Evolutionary conservation across 2,888 invertebrate genomes (phyloP).

Genomic region (Nephrotoma flavescens): DNA sequence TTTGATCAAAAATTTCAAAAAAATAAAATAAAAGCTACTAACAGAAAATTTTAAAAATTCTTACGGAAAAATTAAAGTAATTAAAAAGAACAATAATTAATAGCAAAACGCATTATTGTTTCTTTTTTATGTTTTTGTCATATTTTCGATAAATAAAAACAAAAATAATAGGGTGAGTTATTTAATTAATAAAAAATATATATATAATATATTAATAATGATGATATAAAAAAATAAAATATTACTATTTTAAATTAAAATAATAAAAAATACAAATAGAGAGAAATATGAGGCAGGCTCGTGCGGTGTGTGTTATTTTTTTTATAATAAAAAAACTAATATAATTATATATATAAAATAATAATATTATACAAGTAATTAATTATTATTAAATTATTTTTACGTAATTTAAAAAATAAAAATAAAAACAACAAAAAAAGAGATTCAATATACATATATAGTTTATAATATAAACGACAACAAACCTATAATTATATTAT

Average conservation of each 20-base stretch:
- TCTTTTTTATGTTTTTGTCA: not conserved
- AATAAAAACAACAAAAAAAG: not conserved
- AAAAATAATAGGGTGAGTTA: not conserved
- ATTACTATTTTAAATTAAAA: conserved; percentile 1
- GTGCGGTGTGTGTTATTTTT: conserved; percentile 24
- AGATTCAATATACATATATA: not conserved
- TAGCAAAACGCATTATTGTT: not conserved
- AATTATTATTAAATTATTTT: not conserved
- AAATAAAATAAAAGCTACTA: not conserved
- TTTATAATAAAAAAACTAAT: not conserved
- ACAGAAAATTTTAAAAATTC: not conserved
- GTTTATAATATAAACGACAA: not conserved
- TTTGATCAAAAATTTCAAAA: not conserved
- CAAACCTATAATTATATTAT: not conserved
- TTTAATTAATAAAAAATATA: not conserved
- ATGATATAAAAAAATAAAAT: not conserved
- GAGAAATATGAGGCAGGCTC: conserved; percentile 33
- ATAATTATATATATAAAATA: not conserved
- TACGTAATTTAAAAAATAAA: not conserved
- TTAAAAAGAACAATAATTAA: not conserved
- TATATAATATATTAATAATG: not conserved
- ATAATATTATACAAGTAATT: not conserved
- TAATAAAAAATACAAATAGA: conserved; percentile 17
- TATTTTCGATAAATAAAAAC: not conserved
- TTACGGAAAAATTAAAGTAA: not conserved